Percentiles rank a stretch among this genome's conserved stretches.
phyloP scores from a whole-genome alignment of 2,113 vertebrate genomes.

The human region GRCh38 chr1:9120001-9120500 shows the following conservation, averaged over 20 bases:
- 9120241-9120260: rapidly evolving
- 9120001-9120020: neutral
- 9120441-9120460: neutral
- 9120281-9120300: neutral
- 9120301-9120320: neutral
- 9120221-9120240: no score
- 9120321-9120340: neutral
- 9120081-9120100: neutral
- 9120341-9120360: neutral
- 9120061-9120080: neutral
- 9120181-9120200: no score
- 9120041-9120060: neutral
- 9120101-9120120: neutral
- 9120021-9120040: neutral
- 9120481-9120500: neutral
- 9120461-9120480: neutral
- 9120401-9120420: neutral
- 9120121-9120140: neutral
- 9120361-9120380: rapidly evolving
- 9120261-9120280: neutral
- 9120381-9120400: neutral
- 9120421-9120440: neutral
- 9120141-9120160: neutral
- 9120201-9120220: no score
- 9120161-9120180: rapidly evolving